Conservation (phyloP, 1,140 invertebrate genomes). For the Sipha flava region DNA sequence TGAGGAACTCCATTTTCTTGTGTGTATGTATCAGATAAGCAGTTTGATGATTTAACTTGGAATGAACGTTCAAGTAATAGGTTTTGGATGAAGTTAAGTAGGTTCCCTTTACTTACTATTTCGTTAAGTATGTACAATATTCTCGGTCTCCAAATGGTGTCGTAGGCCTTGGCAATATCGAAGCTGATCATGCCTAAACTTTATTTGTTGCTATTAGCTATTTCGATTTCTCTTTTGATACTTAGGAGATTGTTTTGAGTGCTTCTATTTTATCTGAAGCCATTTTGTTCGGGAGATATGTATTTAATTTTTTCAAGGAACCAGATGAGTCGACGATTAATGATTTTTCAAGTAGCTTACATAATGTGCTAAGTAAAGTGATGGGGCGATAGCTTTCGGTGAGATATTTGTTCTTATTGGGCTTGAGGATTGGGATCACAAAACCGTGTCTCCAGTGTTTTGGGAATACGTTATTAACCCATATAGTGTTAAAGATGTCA, state of each 20-base stretch:
- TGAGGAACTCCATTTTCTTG: constrained; percentile 30
- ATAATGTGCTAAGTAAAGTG: not conserved
- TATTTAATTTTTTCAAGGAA: not conserved
- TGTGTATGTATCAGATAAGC: not conserved
- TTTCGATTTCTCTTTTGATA: constrained; percentile 11
- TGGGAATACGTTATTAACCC: too few species aligned
- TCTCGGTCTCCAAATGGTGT: not conserved
- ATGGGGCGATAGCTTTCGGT: not conserved
- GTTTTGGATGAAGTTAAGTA: not conserved
- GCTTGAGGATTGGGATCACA: too few species aligned
- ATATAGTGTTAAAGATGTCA: not conserved
- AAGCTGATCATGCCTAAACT: not conserved
- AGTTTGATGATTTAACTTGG: not conserved
- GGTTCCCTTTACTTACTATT: not conserved
- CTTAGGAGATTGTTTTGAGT: not conserved
- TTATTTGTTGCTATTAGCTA: not conserved
- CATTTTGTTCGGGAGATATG: not conserved
- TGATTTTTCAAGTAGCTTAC: not conserved
- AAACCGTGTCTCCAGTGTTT: too few species aligned
- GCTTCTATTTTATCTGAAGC: not conserved
- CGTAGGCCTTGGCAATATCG: not conserved
- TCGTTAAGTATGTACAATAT: not conserved
- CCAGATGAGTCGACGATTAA: not conserved
- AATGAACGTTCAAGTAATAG: too few species aligned
- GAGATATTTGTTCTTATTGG: too few species aligned